phyloP scores from a whole-genome alignment of 1,140 invertebrate genomes.

The Polypedilum vanderplanki region DNA sequence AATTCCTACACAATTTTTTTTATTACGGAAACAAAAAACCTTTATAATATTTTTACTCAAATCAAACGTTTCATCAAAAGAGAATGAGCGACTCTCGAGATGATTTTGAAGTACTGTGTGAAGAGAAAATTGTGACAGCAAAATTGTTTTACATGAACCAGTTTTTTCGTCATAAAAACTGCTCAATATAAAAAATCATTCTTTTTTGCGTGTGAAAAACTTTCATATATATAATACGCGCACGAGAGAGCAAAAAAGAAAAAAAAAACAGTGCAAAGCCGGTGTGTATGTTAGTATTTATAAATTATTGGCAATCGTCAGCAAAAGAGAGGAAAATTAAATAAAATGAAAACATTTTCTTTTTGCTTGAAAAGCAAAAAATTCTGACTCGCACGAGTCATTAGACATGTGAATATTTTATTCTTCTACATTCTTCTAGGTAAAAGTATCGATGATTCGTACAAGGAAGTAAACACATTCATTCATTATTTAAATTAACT shows the following conservation, averaged over 20 bases:
- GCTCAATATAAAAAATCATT: not conserved
- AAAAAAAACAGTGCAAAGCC: not conserved
- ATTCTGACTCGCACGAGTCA: too few species aligned
- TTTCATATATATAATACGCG: too few species aligned
- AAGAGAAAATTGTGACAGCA: conserved; percentile 13
- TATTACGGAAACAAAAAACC: not conserved
- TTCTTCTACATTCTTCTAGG: too few species aligned
- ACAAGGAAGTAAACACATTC: conserved; percentile 12
- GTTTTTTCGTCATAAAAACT: not conserved
- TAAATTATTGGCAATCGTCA: conserved; percentile 13
- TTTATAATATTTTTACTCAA: not conserved
- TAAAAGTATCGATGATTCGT: not conserved
- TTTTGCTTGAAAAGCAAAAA: too few species aligned
- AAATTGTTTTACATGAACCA: not conserved
- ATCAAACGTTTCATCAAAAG: not conserved
- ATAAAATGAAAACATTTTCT: too few species aligned
- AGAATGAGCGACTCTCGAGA: not conserved
- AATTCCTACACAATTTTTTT: not conserved
- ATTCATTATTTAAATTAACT: conserved; percentile 20
- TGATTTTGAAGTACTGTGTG: not conserved
- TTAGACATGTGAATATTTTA: too few species aligned
- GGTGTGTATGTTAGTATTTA: not conserved
- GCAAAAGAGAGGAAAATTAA: not conserved
- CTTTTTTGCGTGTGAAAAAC: conserved; percentile 8
- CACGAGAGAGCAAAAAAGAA: not conserved